Percentiles rank a stretch among this genome's conserved stretches.
Conservation (phyloP, 2,888 invertebrate genomes). For the Cryptocephalus moraei region DNA sequence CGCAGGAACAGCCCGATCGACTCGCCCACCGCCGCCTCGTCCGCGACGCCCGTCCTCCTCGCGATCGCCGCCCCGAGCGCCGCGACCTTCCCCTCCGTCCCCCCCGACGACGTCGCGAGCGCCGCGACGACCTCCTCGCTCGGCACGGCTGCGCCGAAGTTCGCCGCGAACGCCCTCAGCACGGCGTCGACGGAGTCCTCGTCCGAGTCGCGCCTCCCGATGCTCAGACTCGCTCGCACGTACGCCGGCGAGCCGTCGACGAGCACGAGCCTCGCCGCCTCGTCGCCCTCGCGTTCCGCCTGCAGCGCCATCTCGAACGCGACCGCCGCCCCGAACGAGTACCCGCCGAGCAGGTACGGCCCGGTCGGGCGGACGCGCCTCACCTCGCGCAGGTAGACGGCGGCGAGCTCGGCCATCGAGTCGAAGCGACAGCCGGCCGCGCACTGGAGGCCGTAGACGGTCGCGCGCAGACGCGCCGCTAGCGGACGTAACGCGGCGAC, state of each 20-base stretch:
- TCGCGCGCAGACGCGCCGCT: conserved; percentile 12
- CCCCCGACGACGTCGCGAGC: background rate
- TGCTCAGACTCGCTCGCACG: conserved; percentile 6
- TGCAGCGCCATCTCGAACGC: conserved; percentile 13
- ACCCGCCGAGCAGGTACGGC: conserved; percentile 16
- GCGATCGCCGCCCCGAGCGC: conserved; percentile 9
- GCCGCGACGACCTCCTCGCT: background rate
- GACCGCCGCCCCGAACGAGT: conserved; percentile 14
- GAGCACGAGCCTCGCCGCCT: conserved; percentile 9
- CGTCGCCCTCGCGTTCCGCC: conserved; percentile 10
- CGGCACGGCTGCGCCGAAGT: conserved; percentile 6
- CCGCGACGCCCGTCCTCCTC: conserved; percentile 5
- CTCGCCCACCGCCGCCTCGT: background rate
- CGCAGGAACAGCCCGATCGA: conserved; percentile 9
- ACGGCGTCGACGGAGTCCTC: conserved; percentile 4
- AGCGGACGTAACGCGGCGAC: conserved; percentile 9
- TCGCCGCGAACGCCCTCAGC: conserved; percentile 5
- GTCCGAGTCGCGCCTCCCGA: conserved; percentile 2
- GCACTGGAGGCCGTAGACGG: conserved; percentile 14
- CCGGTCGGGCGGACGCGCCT: conserved; percentile 11
- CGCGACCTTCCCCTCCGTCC: conserved; percentile 7
- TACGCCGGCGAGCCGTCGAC: conserved; percentile 14
- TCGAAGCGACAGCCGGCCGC: conserved; percentile 6
- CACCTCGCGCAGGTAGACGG: conserved; percentile 6
- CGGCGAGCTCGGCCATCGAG: conserved; percentile 8